A percentile compares a stretch with the other conserved stretches of the same genome.
These are phyloP conservation scores for Bombylius major DNA, from an alignment of 2,888 invertebrate species.

Conservation along the genomic window DNA sequence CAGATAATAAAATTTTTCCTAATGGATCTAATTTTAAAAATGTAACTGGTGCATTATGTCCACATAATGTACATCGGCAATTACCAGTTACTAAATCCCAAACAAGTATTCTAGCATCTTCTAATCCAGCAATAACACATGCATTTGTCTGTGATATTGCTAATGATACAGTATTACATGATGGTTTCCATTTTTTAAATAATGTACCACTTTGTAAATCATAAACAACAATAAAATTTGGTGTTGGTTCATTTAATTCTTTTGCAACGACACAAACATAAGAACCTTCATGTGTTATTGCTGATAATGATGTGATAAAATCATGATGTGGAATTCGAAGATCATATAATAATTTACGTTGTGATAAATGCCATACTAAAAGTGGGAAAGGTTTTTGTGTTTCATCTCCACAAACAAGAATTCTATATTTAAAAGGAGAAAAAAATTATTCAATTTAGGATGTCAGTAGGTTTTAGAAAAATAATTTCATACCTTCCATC, in stretches of 20 bases:
- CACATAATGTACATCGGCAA: slow-evolving; percentile 61
- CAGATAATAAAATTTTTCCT: slow-evolving; percentile 61
- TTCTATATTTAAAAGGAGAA: slow-evolving; percentile 35
- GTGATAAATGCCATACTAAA: slow-evolving; percentile 77
- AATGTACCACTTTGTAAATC: slow-evolving; percentile 80
- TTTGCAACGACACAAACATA: slow-evolving; percentile 59
- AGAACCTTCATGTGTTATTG: slow-evolving; percentile 73
- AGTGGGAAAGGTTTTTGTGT: slow-evolving; percentile 85
- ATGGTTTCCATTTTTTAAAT: slow-evolving; percentile 86
- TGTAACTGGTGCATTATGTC: slow-evolving; percentile 68
- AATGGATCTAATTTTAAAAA: slow-evolving; percentile 57
- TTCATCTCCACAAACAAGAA: slow-evolving; percentile 82
- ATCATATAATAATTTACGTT: slow-evolving; percentile 73
- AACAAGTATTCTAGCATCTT: slow-evolving; percentile 68
- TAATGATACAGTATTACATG: slow-evolving; percentile 68
- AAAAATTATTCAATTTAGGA: too few species aligned
- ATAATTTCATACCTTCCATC: slow-evolving; percentile 55
- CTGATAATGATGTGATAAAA: slow-evolving; percentile 69
- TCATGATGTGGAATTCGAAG: slow-evolving; percentile 80
- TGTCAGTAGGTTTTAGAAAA: too few species aligned
- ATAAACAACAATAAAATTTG: slow-evolving; percentile 83
- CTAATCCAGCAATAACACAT: slow-evolving; percentile 71
- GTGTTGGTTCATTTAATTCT: slow-evolving; percentile 62
- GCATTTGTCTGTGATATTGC: slow-evolving; percentile 74
- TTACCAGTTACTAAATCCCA: slow-evolving; percentile 81